Conservation (phyloP, 2,888 invertebrate genomes). For the Caenorhabditis sp. region DNA sequence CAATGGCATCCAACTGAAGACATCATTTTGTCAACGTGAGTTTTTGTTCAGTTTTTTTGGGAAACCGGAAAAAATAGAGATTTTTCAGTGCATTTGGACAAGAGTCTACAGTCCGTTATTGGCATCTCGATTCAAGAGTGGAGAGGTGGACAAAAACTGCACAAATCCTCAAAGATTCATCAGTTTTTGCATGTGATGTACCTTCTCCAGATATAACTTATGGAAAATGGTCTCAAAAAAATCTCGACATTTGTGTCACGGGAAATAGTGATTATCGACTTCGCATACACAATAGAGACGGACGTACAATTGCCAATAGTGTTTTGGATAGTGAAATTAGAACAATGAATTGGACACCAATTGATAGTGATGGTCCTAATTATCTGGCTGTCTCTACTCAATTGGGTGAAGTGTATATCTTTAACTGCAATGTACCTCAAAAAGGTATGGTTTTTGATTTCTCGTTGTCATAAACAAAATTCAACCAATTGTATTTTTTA, state of each 20-base stretch:
- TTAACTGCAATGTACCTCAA: too few relatives aligned
- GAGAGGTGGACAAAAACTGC: background rate
- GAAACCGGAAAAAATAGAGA: too few relatives aligned
- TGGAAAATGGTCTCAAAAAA: background rate
- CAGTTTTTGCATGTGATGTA: background rate
- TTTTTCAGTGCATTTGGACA: background rate
- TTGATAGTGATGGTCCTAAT: too few relatives aligned
- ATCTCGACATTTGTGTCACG: background rate
- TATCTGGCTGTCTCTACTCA: too few relatives aligned
- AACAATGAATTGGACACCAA: too few relatives aligned
- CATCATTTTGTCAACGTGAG: background rate
- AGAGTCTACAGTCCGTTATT: background rate
- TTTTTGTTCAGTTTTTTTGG: background rate
- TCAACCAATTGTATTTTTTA: too few relatives aligned
- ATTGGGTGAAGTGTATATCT: too few relatives aligned
- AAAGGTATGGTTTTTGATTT: too few relatives aligned
- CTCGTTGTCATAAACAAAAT: too few relatives aligned
- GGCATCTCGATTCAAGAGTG: background rate
- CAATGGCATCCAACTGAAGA: slow-evolving; percentile 1
- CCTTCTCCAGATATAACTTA: background rate
- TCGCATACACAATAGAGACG: too few relatives aligned
- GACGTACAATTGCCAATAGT: too few relatives aligned
- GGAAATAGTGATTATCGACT: background rate
- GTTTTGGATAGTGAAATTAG: too few relatives aligned
- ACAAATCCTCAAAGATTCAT: background rate